These are phyloP conservation scores for Cichladusa arquata DNA, from an alignment of 2,113 vertebrate species.

Conservation along the genomic window DNA sequence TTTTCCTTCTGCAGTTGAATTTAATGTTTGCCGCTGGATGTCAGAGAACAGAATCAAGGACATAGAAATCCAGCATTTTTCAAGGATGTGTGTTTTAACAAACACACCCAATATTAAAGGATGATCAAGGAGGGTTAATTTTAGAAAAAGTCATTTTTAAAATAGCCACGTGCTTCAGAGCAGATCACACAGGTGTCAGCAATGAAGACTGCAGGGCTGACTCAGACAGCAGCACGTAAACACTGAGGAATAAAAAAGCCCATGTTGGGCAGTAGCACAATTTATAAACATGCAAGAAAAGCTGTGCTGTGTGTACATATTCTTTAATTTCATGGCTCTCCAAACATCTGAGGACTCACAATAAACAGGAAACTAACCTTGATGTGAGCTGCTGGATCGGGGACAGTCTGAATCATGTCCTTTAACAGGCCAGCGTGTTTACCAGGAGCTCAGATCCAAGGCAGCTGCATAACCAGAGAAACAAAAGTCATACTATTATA, in stretches of 20 bases:
- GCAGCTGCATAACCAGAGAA: slow-evolving; percentile 57
- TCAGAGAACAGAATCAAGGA: neutral
- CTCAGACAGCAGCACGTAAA: neutral
- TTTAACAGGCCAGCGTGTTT: slow-evolving; percentile 54
- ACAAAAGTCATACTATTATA: neutral
- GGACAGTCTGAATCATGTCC: slow-evolving; percentile 86
- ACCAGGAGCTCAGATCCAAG: slow-evolving; percentile 56
- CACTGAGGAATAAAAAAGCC: neutral
- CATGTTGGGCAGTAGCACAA: neutral
- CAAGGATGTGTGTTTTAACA: neutral
- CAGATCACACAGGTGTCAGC: neutral
- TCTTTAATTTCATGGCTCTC: slow-evolving; percentile 3
- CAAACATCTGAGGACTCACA: slow-evolving; percentile 18
- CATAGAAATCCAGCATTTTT: neutral
- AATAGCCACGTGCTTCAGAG: neutral
- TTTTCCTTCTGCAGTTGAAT: neutral
- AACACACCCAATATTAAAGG: neutral
- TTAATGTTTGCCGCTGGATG: neutral
- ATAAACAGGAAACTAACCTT: slow-evolving; percentile 73
- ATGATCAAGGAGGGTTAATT: neutral
- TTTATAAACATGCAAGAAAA: neutral
- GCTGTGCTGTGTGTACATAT: neutral
- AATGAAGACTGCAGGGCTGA: neutral
- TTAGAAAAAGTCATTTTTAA: neutral
- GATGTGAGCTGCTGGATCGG: slow-evolving; percentile 79